Evolutionary conservation across 2,113 vertebrate genomes (phyloP).

Genomic region (Trachemys scripta): DNA sequence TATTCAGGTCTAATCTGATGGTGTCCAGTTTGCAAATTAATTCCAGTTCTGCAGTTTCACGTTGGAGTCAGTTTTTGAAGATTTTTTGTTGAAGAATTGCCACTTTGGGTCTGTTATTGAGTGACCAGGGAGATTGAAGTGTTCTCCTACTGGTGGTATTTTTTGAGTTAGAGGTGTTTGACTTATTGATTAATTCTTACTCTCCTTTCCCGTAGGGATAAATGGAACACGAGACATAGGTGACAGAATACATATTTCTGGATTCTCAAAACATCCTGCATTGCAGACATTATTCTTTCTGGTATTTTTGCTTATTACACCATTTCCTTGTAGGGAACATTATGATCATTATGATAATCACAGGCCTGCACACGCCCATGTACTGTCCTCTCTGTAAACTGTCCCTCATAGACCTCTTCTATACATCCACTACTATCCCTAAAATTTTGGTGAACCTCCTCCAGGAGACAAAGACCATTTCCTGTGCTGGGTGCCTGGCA

Average conservation of each 20-base stretch:
- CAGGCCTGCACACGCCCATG: slow-evolving; percentile 23
- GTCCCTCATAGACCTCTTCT: slow-evolving; percentile 52
- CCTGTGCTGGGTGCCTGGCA: slow-evolving; percentile 9
- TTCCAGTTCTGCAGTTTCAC: too few relatives aligned
- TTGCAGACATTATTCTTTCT: slow-evolving; percentile 41
- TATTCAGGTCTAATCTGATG: too few relatives aligned
- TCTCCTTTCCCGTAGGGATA: neutral
- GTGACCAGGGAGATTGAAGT: too few relatives aligned
- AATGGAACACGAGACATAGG: neutral
- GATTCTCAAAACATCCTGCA: slow-evolving; percentile 30
- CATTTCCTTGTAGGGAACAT: neutral
- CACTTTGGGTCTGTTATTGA: too few relatives aligned
- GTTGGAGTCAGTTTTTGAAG: too few relatives aligned
- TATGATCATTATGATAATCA: slow-evolving; percentile 17
- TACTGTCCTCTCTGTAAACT: slow-evolving; percentile 52
- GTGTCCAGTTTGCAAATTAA: too few relatives aligned
- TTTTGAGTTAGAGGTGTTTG: too few relatives aligned
- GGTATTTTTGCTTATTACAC: slow-evolving; percentile 21
- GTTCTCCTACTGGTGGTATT: too few relatives aligned
- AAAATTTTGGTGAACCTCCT: slow-evolving; percentile 51
- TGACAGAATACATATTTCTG: slow-evolving; percentile 18
- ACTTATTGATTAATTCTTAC: neutral
- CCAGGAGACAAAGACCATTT: slow-evolving; percentile 13
- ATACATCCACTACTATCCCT: slow-evolving; percentile 31
- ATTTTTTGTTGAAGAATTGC: too few relatives aligned